Evolutionary conservation across 1,140 invertebrate species (phyloP), one percentile per base, ranked within the genome.

Genomic region (Drosophila oshimai): DNA sequence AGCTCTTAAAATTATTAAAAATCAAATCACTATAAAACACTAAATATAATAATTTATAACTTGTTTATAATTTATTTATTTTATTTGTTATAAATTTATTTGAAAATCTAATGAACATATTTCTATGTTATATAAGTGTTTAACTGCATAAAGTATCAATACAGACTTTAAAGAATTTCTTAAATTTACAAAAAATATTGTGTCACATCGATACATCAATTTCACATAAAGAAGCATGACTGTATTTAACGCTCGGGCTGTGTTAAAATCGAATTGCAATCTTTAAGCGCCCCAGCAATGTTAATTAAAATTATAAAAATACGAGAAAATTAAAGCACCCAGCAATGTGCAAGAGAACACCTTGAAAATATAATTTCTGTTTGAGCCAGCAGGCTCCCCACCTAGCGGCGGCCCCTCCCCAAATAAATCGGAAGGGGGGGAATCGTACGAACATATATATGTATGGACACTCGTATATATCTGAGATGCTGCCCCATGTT

Each of bases 331-430:
- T 62, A 60, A 62, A 53, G 58, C 58, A 62, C 51, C 57, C 47
- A 36, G 64, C 70, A 65, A 80, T 80, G 70, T 79, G 79, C 77
- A 65, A 72, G 67, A 86, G 80, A 86, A 86, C 80, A 86, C 80
- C 80, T 86, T 86, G 76, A 73, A 87, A 86, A 87, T 87, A 83
- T 83, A 84, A 87, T 86, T 87, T 86, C 44, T 86, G 81, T 87
- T 86, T 70, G 53, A 46, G 57, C 41, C 73, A 70, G 29, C 26
- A 24, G 26, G 71, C 71, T 51, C 61, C 34, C 54, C 36, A 39
- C 49, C 33, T 39, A 46, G 28, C 46, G 7, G 13, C 6, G 37
- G 37, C 36, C 69, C 62, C 24, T 29, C 24, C 33, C 34, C 58
- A 26, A 6, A n/a, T n/a, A 15, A 45, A 22, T 15, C 24, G 29